Conservation (phyloP, 2,888 invertebrate species). For the Lordiphosa fenestrarum region DNA sequence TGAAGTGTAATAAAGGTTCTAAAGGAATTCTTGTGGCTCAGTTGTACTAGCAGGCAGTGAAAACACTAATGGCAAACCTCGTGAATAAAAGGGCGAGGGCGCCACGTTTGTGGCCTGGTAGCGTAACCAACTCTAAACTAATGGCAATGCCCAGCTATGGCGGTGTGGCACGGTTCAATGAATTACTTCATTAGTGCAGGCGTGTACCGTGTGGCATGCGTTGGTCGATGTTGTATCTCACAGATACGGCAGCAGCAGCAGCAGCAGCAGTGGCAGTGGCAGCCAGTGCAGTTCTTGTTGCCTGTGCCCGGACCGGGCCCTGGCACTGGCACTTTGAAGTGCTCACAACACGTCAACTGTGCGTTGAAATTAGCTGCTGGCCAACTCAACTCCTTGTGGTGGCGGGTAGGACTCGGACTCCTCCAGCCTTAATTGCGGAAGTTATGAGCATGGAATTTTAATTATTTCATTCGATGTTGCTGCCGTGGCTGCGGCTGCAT, state of each 20-base stretch:
- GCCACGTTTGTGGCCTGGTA: not conserved
- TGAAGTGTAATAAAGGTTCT: too few relatives aligned
- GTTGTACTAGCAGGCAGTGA: not conserved
- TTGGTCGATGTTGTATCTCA: slow-evolving; percentile 47
- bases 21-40: too few relatives aligned
- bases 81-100: slow-evolving; percentile 12
- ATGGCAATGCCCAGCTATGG: slow-evolving; percentile 44
- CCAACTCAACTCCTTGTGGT: slow-evolving; percentile 41
- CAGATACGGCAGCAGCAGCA: slow-evolving; percentile 4
- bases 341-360: slow-evolving; percentile 64
- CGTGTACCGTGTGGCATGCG: slow-evolving; percentile 68
- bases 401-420: slow-evolving; percentile 32
- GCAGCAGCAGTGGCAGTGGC: slow-evolving; percentile 21
- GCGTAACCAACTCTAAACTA: slow-evolving; percentile 63
- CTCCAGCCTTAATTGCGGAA: slow-evolving; percentile 71
- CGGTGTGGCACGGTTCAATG: slow-evolving; percentile 75
- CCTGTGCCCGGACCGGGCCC: slow-evolving; percentile 13
- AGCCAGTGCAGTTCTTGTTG: slow-evolving; percentile 19
- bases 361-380: slow-evolving; percentile 71
- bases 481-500: slow-evolving; percentile 35
- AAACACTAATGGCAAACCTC: slow-evolving; percentile 17
- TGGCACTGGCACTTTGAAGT: slow-evolving; percentile 36
- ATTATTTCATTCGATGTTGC: slow-evolving; percentile 61
- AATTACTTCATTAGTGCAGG: slow-evolving; percentile 77
- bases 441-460: slow-evolving; percentile 74